Evolutionary conservation across 2,888 invertebrate species (phyloP), one percentile per base, ranked within the genome.

Genomic region (Leptura quadrifasciata): DNA sequence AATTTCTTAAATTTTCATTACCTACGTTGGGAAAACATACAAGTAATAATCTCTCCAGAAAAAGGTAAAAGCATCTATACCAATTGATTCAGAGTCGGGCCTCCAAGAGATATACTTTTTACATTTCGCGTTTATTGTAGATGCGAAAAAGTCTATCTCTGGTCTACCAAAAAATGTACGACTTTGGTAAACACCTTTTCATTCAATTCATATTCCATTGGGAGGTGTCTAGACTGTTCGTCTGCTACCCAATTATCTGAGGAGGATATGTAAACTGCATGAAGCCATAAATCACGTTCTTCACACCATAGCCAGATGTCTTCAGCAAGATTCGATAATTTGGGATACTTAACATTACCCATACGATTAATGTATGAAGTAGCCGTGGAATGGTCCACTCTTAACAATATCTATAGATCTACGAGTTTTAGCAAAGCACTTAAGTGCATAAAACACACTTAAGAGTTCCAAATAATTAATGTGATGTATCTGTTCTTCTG

Each of bases 141-240:
- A 79, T 15, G 84, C 84, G 73, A 85, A 85, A n/a, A 83, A 70
- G 63, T 85, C 83, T 21, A 81, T 80, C 3, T 82, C 79, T 76
- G 35, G 76, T 1, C n/a, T 39, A 4, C 80, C 76, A 39, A 80
- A 79, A 17, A 8, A 1, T 24, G 3, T 15, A 35, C 35, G 4
- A 77, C 76, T 17, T 60, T 15, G 9, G 69, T 18, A 65, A 74
- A 79, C 8, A 54, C 61, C 5, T 57, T 27, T 27, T 63, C 52
- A 2, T 20, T 52, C 20, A 80, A 63, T 31, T 60, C 67, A 67
- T 68, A 79, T 65, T 79, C 79, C 12, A 78, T 80, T 58, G 5
- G 24, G 2, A 67, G 35, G 4, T 15, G 12, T 12, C 78, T 57
- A 5, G 76, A 79, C 47, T 71, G 74, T 21, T 35, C 20, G 61